Conservation (phyloP, 2,797 vertebrate genomes). For the Apogon hyalosoma region DNA sequence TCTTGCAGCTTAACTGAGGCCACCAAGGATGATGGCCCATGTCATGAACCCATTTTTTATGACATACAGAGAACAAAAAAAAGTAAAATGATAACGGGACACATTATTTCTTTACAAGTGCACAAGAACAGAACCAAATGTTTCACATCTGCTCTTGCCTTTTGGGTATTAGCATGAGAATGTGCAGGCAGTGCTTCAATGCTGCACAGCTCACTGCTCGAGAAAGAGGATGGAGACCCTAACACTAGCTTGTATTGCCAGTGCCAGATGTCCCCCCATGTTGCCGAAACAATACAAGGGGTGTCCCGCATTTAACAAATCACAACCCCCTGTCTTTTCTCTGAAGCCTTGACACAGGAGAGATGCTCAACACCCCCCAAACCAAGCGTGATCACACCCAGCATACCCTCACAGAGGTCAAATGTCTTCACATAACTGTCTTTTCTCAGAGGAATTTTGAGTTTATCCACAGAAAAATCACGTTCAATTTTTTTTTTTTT, state of each 20-base stretch:
- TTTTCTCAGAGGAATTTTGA: conserved; percentile 33
- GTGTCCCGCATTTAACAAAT: conserved; percentile 83
- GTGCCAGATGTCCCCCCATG: conserved; percentile 90
- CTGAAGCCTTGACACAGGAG: conserved; percentile 57
- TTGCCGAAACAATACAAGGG: conserved; percentile 79
- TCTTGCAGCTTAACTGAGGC: conserved; percentile 60
- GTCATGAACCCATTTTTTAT: conserved; percentile 66
- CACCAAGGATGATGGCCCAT: conserved; percentile 87
- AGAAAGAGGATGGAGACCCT: conserved; percentile 83
- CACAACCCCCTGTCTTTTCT: conserved; percentile 75
- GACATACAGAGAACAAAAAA: conserved; percentile 73
- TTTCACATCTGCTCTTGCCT: conserved; percentile 93
- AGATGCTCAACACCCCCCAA: conserved; percentile 41
- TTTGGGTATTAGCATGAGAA: conserved; percentile 94
- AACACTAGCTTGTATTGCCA: conserved; percentile 74
- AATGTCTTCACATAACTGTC: conserved; percentile 68
- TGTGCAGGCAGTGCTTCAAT: conserved; percentile 85
- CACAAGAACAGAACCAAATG: conserved; percentile 93
- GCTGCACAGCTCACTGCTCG: conserved; percentile 86
- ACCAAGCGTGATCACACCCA: conserved; percentile 42
- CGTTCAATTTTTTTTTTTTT: too few relatives aligned
- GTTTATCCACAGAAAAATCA: neutral
- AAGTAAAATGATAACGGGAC: conserved; percentile 82
- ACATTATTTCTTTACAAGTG: conserved; percentile 95
- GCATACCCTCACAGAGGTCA: conserved; percentile 73